Evolutionary conservation across 2,113 vertebrate species (phyloP).

Genomic region (western clawed frog (Xenopus tropicalis)): DNA sequence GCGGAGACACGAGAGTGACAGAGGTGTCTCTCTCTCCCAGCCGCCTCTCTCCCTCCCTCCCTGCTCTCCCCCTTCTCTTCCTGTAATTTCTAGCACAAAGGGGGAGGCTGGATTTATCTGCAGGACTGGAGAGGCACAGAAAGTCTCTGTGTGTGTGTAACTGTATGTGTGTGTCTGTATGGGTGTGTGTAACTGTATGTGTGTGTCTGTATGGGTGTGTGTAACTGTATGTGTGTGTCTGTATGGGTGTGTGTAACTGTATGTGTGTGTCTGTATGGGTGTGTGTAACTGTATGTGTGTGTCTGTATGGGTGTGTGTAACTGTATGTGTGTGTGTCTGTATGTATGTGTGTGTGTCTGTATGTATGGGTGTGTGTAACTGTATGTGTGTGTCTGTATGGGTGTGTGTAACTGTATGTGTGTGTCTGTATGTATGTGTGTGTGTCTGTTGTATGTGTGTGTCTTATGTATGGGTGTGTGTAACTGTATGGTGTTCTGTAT

Average conservation of each 20-base stretch:
- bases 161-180: background rate
- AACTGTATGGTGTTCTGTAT: no score
- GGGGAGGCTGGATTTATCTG: conserved; percentile 18
- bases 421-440: no score
- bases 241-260: background rate
- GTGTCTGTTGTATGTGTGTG: no score
- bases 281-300: background rate
- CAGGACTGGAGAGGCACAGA: background rate
- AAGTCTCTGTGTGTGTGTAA: conserved; percentile 9
- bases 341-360: background rate
- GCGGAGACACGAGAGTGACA: background rate
- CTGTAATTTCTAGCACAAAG: conserved; percentile 40
- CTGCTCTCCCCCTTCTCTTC: conserved; percentile 16
- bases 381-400: background rate
- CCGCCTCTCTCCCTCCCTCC: background rate
- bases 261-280: background rate
- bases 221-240: background rate
- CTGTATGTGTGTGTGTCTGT: background rate
- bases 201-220: background rate
- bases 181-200: background rate
- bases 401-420: no score
- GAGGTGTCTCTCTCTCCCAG: background rate
- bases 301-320: background rate
- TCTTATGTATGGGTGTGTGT: no score
- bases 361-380: background rate